Evolutionary conservation across 2,113 vertebrate species (phyloP).

Genomic region (Lamprotornis superbus): DNA sequence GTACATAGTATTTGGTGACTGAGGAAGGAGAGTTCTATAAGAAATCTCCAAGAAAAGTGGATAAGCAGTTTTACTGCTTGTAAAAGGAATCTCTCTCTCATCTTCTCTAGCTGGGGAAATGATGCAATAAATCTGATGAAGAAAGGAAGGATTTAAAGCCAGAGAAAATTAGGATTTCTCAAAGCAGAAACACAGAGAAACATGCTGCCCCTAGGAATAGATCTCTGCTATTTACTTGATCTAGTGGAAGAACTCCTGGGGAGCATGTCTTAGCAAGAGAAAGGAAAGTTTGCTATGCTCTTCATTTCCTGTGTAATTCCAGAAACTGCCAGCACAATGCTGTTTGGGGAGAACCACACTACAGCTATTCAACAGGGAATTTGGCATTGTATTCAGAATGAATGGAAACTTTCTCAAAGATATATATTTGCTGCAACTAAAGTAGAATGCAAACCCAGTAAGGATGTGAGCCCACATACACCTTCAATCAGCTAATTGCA

Average conservation of each 20-base stretch:
- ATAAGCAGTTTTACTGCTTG: not conserved
- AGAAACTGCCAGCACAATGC: conserved; percentile 61
- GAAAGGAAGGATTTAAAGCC: conserved; percentile 25
- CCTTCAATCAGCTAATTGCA: conserved; percentile 13
- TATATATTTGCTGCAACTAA: conserved; percentile 1
- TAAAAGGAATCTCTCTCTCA: not conserved
- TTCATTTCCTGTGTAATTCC: conserved; percentile 64
- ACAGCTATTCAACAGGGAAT: conserved; percentile 51
- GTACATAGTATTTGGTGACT: not conserved
- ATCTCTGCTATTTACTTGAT: conserved; percentile 50
- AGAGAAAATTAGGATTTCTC: conserved; percentile 22
- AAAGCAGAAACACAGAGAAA: conserved; percentile 19
- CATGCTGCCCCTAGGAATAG: conserved; percentile 11
- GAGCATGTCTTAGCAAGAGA: conserved; percentile 37
- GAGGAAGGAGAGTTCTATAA: not conserved
- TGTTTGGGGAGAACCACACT: conserved; percentile 48
- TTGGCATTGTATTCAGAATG: conserved; percentile 40
- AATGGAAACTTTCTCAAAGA: conserved; percentile 54
- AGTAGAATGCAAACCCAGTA: not conserved
- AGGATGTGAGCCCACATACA: not conserved
- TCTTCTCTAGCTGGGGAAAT: not conserved
- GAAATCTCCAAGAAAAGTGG: not conserved
- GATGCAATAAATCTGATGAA: not conserved
- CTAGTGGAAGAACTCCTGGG: conserved; percentile 47
- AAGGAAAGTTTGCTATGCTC: conserved; percentile 50